Percentiles rank a stretch among this genome's conserved stretches.
Evolutionary conservation across 2,113 vertebrate species (phyloP).

Genomic region (Phodopus roborovskii): DNA sequence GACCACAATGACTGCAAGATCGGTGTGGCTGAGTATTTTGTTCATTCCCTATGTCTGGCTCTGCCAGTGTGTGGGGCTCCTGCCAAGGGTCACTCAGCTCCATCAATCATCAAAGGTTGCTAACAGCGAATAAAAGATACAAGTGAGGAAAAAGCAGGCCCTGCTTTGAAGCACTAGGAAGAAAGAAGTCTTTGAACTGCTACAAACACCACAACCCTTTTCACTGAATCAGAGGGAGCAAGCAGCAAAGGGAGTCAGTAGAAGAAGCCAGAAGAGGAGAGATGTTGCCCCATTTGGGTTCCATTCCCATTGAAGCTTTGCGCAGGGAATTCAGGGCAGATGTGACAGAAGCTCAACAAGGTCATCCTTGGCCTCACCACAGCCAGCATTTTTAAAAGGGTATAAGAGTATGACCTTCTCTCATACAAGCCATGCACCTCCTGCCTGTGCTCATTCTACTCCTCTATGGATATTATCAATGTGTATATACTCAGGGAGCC

Average conservation of each 20-base stretch:
- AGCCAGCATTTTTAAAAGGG: not conserved
- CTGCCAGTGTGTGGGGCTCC: slow-evolving; percentile 49
- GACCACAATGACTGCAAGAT: not conserved
- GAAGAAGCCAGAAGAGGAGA: not conserved
- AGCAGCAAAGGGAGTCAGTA: not conserved
- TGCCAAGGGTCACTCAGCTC: slow-evolving; percentile 59
- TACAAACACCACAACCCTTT: slow-evolving; percentile 6
- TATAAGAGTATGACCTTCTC: not conserved
- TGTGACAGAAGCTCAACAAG: not conserved
- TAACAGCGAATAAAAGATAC: slow-evolving; percentile 60
- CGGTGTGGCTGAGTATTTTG: slow-evolving; percentile 36
- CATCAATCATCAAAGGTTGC: slow-evolving; percentile 49
- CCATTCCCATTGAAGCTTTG: not conserved
- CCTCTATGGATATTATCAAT: not conserved
- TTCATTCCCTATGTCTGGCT: slow-evolving; percentile 48
- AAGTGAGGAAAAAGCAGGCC: slow-evolving; percentile 36
- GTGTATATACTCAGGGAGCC: not conserved
- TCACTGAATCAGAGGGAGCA: slow-evolving; percentile 1
- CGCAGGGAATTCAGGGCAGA: slow-evolving; percentile 37
- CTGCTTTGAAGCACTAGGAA: slow-evolving; percentile 63
- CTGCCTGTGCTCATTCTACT: not conserved
- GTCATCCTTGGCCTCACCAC: not conserved
- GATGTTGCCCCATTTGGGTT: not conserved
- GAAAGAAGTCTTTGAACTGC: slow-evolving; percentile 65
- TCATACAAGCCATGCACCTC: not conserved